Conservation (phyloP, 1,140 invertebrate species). For the Drosophila kohkoa region DNA sequence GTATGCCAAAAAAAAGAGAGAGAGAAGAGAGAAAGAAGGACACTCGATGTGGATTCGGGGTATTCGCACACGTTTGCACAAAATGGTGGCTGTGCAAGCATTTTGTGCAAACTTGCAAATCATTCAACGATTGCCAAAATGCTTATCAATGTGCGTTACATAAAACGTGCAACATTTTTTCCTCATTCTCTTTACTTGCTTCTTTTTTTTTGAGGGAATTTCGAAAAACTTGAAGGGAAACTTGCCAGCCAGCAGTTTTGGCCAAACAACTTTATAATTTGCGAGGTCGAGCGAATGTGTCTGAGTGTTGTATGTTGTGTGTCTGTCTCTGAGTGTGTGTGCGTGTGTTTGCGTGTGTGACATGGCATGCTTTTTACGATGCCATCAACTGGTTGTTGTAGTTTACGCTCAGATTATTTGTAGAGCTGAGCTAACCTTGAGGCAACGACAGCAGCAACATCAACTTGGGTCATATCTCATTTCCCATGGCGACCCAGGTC, state of each 20-base stretch:
- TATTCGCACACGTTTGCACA: constrained; percentile 66
- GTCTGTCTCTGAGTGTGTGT: constrained; percentile 35
- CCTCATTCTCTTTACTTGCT: no score
- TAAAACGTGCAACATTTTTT: constrained; percentile 68
- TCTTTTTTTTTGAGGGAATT: constrained; percentile 1
- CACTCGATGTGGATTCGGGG: constrained; percentile 2
- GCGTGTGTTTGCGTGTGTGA: constrained; percentile 21
- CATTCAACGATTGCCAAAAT: constrained; percentile 78
- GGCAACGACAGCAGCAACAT: constrained; percentile 14
- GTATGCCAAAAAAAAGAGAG: constrained; percentile 41
- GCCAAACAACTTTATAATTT: constrained; percentile 81
- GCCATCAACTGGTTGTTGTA: constrained; percentile 68
- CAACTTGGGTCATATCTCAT: constrained; percentile 58
- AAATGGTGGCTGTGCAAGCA: constrained; percentile 53
- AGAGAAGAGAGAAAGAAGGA: not conserved
- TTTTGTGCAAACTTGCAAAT: constrained; percentile 81
- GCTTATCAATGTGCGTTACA: constrained; percentile 80
- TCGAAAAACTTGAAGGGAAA: constrained; percentile 46
- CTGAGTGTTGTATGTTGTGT: constrained; percentile 3
- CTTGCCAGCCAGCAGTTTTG: constrained; percentile 74
- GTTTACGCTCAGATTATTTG: constrained; percentile 49
- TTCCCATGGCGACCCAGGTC: constrained; percentile 36
- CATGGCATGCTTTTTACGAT: constrained; percentile 71
- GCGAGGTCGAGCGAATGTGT: constrained; percentile 66
- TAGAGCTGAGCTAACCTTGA: constrained; percentile 57